These are phyloP conservation scores for Campoletis raptor DNA, from an alignment of 2,888 invertebrate species.

Conservation along the genomic window DNA sequence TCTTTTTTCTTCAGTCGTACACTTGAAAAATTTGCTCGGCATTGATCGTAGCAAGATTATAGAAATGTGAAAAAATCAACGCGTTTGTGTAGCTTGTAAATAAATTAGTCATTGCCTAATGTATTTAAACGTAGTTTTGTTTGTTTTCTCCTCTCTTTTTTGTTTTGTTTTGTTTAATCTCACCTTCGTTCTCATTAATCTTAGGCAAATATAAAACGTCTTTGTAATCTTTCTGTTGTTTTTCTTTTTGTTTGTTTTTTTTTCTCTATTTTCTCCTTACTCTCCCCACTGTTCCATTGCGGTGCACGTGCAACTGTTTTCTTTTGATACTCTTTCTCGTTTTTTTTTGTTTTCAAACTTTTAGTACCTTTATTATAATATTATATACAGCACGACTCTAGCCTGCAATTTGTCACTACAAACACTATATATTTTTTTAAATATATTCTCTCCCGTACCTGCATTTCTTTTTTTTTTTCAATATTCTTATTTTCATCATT, in stretches of 20 bases:
- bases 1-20: constrained; percentile 70
- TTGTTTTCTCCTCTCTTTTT: constrained; percentile 35
- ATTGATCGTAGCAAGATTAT: constrained; percentile 74
- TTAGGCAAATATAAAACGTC: constrained; percentile 82
- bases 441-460: constrained; percentile 47
- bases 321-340: constrained; percentile 66
- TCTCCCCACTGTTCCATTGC: constrained; percentile 62
- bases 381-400: constrained; percentile 80
- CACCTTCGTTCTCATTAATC: constrained; percentile 73
- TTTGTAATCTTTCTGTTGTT: constrained; percentile 58
- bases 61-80: constrained; percentile 82
- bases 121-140: constrained; percentile 58
- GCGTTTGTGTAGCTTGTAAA: constrained; percentile 77
- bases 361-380: constrained; percentile 82
- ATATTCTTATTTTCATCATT: constrained; percentile 45
- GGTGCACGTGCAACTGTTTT: constrained; percentile 64
- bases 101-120: constrained; percentile 80
- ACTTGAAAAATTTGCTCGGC: constrained; percentile 72
- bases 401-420: constrained; percentile 66
- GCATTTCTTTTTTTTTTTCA: constrained; percentile 49
- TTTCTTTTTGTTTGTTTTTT: constrained; percentile 63
- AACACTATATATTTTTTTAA: constrained; percentile 45
- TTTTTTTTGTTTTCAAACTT: constrained; percentile 68
- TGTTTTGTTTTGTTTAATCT: constrained; percentile 35
- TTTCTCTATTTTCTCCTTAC: constrained; percentile 46